Percentiles rank a stretch among this genome's conserved stretches.
phyloP scores from a whole-genome alignment of 2,797 vertebrate species.

The Macropodus opercularis region DNA sequence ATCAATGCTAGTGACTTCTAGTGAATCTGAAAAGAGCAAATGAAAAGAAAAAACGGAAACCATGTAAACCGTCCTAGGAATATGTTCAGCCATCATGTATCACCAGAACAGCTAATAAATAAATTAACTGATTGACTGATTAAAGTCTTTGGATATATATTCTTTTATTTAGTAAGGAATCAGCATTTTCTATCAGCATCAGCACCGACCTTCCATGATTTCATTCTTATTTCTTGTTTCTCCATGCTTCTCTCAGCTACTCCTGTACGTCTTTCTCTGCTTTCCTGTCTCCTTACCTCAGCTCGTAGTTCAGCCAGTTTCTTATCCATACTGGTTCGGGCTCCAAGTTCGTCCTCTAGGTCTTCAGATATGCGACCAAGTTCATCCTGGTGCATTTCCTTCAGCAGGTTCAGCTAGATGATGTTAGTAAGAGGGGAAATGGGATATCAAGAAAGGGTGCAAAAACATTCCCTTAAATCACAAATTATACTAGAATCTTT shows the following conservation, averaged over 20 bases:
- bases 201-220: no score
- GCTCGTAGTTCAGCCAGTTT: slow-evolving; percentile 93
- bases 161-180: no score
- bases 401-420: slow-evolving; percentile 90
- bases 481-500: no score
- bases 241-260: neutral
- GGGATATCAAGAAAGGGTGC: neutral
- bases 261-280: neutral
- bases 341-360: slow-evolving; percentile 94
- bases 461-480: no score
- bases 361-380: slow-evolving; percentile 96
- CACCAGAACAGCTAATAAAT: neutral
- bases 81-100: no score
- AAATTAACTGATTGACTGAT: no score
- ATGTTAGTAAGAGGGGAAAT: no score
- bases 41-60: no score
- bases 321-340: slow-evolving; percentile 96
- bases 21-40: no score
- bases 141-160: no score
- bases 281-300: slow-evolving; percentile 80
- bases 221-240: neutral
- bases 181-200: no score
- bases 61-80: no score
- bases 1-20: neutral
- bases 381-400: slow-evolving; percentile 95